Percentiles rank a stretch among this genome's conserved stretches.
Evolutionary conservation across 2,797 vertebrate genomes (phyloP).

Genomic region (Morus bassanus): DNA sequence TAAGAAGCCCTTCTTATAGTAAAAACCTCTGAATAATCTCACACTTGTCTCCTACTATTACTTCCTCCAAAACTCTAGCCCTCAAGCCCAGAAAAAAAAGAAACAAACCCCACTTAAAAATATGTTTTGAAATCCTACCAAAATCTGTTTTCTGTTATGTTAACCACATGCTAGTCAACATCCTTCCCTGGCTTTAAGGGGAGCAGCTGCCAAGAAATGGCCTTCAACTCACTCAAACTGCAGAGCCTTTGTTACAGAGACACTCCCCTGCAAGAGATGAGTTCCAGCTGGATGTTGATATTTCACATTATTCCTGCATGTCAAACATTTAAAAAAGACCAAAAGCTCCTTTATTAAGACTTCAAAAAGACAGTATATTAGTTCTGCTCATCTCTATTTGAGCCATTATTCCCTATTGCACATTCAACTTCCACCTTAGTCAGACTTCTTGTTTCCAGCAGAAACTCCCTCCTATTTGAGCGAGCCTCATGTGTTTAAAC

Average conservation of each 20-base stretch:
- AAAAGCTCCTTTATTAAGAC: not conserved
- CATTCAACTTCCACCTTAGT: not conserved
- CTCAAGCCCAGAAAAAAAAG: not conserved
- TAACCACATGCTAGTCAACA: not conserved
- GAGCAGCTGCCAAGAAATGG: not conserved
- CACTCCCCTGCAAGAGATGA: not conserved
- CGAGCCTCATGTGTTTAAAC: not conserved
- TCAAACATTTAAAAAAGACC: not conserved
- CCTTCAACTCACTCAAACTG: not conserved
- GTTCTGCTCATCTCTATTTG: not conserved
- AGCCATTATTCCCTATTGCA: not conserved
- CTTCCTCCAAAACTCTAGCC: not conserved
- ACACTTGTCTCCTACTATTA: not conserved
- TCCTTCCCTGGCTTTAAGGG: not conserved
- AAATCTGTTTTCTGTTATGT: not conserved
- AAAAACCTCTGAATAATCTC: not conserved
- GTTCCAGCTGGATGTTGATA: not conserved
- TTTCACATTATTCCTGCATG: not conserved
- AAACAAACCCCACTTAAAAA: not conserved
- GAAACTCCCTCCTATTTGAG: not conserved
- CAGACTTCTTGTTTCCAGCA: not conserved
- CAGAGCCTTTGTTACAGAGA: not conserved
- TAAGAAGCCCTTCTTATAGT: not conserved
- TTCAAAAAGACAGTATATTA: not conserved
- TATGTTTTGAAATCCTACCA: not conserved